A percentile compares a stretch with the other conserved stretches of the same genome.
Evolutionary conservation across 2,113 vertebrate species (phyloP).

Genomic region (Dicaeum eximium): DNA sequence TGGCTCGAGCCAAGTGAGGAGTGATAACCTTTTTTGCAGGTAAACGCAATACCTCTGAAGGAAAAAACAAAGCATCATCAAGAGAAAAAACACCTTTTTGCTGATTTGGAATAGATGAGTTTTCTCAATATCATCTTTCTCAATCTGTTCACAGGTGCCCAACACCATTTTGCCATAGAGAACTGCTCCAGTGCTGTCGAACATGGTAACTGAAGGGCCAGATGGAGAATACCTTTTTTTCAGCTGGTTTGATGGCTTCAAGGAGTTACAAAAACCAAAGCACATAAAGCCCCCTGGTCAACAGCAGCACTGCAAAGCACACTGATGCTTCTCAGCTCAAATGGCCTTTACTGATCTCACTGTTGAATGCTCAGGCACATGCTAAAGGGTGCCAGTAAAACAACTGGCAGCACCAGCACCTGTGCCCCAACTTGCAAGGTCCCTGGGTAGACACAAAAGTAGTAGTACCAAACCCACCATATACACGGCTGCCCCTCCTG

Average conservation of each 20-base stretch:
- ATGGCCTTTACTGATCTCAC: not conserved
- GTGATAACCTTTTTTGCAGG: not conserved
- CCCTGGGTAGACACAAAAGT: not conserved
- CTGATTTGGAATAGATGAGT: not conserved
- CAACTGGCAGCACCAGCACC: not conserved
- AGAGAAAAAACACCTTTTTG: not conserved
- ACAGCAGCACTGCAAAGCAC: not conserved
- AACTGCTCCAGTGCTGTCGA: not conserved
- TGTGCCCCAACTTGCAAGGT: not conserved
- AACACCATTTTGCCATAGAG: not conserved
- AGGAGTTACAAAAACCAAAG: not conserved
- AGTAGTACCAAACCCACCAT: not conserved
- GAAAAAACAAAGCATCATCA: not conserved
- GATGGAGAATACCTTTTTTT: not conserved
- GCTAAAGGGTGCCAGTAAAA: not conserved
- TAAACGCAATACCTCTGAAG: not conserved
- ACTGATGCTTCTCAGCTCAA: not conserved
- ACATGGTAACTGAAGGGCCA: rapidly evolving
- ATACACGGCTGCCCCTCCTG: not conserved
- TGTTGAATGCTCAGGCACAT: not conserved
- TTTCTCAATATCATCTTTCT: not conserved
- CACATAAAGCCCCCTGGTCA: not conserved
- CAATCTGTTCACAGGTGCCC: not conserved
- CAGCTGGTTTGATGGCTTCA: not conserved
- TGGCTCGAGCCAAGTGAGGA: not conserved